Evolutionary conservation across 2,888 invertebrate species (phyloP).

Genomic region (Lamellibrachia satsuma): DNA sequence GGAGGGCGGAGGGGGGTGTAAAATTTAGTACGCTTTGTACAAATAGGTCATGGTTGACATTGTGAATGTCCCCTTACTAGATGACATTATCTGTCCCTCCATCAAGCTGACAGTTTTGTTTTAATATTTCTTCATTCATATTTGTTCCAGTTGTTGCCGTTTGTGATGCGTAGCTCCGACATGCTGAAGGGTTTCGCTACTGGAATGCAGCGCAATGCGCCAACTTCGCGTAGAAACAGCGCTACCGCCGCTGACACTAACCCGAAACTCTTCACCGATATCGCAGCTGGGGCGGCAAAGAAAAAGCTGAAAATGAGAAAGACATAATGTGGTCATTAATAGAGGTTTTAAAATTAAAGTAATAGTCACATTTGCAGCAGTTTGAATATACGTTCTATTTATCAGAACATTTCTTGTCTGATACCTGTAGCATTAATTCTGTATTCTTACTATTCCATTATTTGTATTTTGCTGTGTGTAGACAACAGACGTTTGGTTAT

Average conservation of each 20-base stretch:
- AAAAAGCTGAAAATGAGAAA: not conserved
- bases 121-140: not conserved
- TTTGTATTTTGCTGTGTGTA: not conserved
- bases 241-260: not conserved
- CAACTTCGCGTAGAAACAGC: not conserved
- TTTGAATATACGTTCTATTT: not conserved
- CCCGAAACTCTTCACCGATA: not conserved
- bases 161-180: not conserved
- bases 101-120: not conserved
- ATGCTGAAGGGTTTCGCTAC: not conserved
- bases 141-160: not conserved
- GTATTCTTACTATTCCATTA: not conserved
- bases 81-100: too few relatives aligned
- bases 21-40: too few relatives aligned
- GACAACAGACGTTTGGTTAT: not conserved
- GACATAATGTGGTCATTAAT: constrained; percentile 17
- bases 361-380: not conserved
- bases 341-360: not conserved
- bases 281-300: not conserved
- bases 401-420: not conserved
- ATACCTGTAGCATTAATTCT: not conserved
- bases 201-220: not conserved
- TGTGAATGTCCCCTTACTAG: too few relatives aligned
- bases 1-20: too few relatives aligned
- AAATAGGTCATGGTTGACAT: too few relatives aligned